A percentile compares a stretch with the other conserved stretches of the same genome.
These are phyloP conservation scores for Drosophila nigrodunni DNA, from an alignment of 1,140 invertebrate species.

Conservation along the genomic window DNA sequence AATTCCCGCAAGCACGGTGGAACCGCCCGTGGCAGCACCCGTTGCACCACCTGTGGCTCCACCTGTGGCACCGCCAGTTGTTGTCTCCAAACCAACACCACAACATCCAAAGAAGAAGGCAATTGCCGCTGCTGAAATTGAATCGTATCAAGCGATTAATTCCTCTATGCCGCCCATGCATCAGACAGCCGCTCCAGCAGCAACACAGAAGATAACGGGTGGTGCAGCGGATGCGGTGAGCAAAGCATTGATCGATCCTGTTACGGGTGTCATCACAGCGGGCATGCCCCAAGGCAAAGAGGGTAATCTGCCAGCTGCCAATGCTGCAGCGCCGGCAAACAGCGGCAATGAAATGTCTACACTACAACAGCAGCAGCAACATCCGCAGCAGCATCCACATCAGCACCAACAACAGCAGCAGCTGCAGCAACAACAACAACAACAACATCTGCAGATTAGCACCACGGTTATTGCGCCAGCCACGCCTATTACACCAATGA, in stretches of 20 bases:
- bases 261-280: conserved; percentile 90
- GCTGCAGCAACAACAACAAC: conserved; percentile 48
- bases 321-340: conserved; percentile 66
- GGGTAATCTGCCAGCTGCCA: conserved; percentile 83
- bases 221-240: conserved; percentile 77
- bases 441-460: conserved; percentile 51
- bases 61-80: conserved; percentile 17
- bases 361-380: conserved; percentile 41
- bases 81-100: conserved; percentile 58
- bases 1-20: background rate
- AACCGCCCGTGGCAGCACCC: background rate
- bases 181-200: conserved; percentile 72
- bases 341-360: conserved; percentile 50
- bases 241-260: conserved; percentile 89
- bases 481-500: conserved; percentile 62
- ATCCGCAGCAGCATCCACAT: conserved; percentile 20
- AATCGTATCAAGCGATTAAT: conserved; percentile 69
- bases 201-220: conserved; percentile 76
- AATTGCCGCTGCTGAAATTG: conserved; percentile 79
- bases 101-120: conserved; percentile 83
- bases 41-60: background rate
- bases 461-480: conserved; percentile 56
- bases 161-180: conserved; percentile 73
- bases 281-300: conserved; percentile 90
- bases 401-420: conserved; percentile 44